Percentiles rank a stretch among this genome's conserved stretches.
Evolutionary conservation across 2,797 vertebrate species (phyloP).

Genomic region (Syngnathus acus): DNA sequence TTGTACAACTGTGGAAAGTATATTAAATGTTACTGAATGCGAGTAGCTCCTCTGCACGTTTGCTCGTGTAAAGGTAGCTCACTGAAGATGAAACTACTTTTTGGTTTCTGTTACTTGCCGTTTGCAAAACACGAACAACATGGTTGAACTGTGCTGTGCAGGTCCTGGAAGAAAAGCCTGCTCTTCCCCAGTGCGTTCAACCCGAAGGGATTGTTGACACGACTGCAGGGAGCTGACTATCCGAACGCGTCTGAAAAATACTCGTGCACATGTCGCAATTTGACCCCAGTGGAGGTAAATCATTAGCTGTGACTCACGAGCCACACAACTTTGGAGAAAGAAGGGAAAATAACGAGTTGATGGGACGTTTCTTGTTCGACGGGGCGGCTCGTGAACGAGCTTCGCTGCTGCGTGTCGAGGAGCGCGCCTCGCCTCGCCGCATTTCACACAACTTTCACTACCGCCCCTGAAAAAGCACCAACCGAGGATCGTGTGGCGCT

Average conservation of each 20-base stretch:
- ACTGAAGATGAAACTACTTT: not conserved
- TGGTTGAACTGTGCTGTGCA: not conserved
- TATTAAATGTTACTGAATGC: too few relatives aligned
- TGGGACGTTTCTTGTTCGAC: not conserved
- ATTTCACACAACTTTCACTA: constrained; percentile 57
- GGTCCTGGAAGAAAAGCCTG: not conserved
- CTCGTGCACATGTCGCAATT: constrained; percentile 58
- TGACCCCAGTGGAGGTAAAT: constrained; percentile 53
- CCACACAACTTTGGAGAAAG: constrained; percentile 14
- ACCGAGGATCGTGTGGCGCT: not conserved
- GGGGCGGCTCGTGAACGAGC: constrained; percentile 2
- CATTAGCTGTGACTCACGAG: constrained; percentile 40
- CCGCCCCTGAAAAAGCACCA: constrained; percentile 23
- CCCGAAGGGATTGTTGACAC: constrained; percentile 8
- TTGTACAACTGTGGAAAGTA: too few relatives aligned
- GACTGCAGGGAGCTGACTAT: constrained; percentile 1
- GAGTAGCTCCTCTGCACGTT: too few relatives aligned
- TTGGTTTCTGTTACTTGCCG: not conserved
- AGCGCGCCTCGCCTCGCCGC: constrained; percentile 34
- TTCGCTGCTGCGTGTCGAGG: constrained; percentile 44
- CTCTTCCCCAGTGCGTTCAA: constrained; percentile 3
- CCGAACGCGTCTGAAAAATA: constrained; percentile 26
- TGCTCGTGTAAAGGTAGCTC: too few relatives aligned
- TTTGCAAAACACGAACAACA: not conserved
- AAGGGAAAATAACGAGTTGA: not conserved